Conservation (phyloP, 2,797 vertebrate genomes). For the Falco rusticolus region DNA sequence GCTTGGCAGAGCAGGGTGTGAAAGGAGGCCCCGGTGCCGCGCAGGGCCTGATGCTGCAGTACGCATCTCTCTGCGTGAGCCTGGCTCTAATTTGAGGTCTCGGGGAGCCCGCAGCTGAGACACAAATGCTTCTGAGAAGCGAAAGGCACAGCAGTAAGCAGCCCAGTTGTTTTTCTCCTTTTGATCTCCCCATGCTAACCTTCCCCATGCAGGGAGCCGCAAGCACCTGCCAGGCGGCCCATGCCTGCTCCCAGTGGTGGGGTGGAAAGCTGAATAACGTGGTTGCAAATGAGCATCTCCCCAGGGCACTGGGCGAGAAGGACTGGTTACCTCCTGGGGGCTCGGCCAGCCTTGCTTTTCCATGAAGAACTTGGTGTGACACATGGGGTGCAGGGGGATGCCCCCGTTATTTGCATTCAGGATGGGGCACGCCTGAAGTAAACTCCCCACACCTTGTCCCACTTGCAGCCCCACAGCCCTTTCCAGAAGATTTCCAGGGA, state of each 20-base stretch:
- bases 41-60: not conserved
- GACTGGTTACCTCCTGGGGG: not conserved
- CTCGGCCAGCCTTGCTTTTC: not conserved
- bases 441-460: not conserved
- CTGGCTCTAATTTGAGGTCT: not conserved
- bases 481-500: not conserved
- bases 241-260: fast-evolving
- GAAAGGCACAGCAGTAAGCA: not conserved
- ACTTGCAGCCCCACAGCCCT: not conserved
- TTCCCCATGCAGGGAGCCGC: fast-evolving
- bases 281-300: not conserved
- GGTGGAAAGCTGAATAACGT: not conserved
- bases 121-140: not conserved
- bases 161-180: not conserved
- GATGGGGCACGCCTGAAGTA: fast-evolving
- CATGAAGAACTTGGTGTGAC: not conserved
- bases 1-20: not conserved
- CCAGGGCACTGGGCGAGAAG: fast-evolving
- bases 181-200: not conserved
- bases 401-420: not conserved
- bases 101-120: not conserved
- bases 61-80: not conserved
- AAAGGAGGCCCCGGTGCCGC: fast-evolving
- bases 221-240: not conserved
- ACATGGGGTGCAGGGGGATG: not conserved